Percentiles rank a stretch among this genome's conserved stretches.
phyloP scores from a whole-genome alignment of 1,140 invertebrate genomes.

The Thaumatotibia leucotreta region DNA sequence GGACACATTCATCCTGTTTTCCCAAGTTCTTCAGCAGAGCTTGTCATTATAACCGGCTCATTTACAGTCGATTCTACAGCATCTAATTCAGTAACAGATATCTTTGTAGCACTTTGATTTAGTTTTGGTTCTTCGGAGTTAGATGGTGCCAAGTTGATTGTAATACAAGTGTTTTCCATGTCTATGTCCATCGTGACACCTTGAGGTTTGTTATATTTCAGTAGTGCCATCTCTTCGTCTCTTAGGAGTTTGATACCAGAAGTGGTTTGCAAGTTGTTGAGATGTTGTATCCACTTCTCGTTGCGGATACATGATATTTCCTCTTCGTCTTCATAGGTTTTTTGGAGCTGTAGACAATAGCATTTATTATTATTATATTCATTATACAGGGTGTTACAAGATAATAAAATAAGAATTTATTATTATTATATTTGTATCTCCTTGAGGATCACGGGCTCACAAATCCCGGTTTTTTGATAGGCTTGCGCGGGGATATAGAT shows the following conservation, averaged over 20 bases:
- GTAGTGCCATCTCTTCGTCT: conserved; percentile 18
- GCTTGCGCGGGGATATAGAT: too few species aligned
- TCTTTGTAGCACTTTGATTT: not conserved
- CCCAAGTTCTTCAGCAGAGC: too few species aligned
- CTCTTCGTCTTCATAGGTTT: conserved; percentile 15
- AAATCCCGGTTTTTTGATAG: too few species aligned
- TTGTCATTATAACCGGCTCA: too few species aligned
- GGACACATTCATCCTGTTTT: too few species aligned
- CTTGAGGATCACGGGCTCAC: too few species aligned
- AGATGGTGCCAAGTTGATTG: not conserved
- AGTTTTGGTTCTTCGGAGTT: not conserved
- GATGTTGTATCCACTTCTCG: conserved; percentile 47
- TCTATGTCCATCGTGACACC: not conserved
- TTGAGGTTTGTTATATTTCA: not conserved
- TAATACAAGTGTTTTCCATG: not conserved
- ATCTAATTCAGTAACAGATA: too few species aligned
- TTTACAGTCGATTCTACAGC: too few species aligned
- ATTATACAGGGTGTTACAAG: too few species aligned
- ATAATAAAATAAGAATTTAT: too few species aligned
- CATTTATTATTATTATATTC: too few species aligned
- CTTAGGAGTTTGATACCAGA: conserved; percentile 34
- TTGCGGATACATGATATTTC: conserved; percentile 29
- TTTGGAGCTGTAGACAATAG: conserved; percentile 19
- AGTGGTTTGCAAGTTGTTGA: conserved; percentile 34
- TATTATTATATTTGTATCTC: too few species aligned